A percentile compares a stretch with the other conserved stretches of the same genome.
Conservation (phyloP, 2,113 vertebrate genomes). For the Nerophis lumbriciformis region DNA sequence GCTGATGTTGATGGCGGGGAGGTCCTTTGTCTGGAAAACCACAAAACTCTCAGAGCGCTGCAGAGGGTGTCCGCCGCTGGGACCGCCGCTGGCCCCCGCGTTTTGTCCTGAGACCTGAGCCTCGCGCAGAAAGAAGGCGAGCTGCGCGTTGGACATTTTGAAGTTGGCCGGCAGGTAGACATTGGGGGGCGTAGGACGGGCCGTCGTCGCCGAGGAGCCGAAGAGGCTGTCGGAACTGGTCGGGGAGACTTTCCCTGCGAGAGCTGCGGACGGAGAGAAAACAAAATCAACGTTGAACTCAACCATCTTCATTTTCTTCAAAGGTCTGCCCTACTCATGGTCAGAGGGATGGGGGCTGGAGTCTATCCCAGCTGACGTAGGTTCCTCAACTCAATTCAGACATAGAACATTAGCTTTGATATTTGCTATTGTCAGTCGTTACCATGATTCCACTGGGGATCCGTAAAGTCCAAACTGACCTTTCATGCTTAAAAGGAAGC, state of each 20-base stretch:
- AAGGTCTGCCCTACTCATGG: too few species aligned
- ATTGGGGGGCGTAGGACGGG: constrained; percentile 56
- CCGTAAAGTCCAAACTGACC: too few species aligned
- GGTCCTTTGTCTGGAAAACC: constrained; percentile 95
- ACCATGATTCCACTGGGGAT: too few species aligned
- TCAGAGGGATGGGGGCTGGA: too few species aligned
- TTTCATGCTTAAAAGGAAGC: too few species aligned
- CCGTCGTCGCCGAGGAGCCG: constrained; percentile 56
- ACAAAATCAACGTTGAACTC: neutral
- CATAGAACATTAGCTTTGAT: too few species aligned
- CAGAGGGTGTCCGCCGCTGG: constrained; percentile 69
- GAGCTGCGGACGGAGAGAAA: constrained; percentile 60
- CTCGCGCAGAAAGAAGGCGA: constrained; percentile 93
- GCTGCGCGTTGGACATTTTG: constrained; percentile 88
- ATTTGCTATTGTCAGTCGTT: too few species aligned
- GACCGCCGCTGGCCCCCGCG: constrained; percentile 26
- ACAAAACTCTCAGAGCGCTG: constrained; percentile 92
- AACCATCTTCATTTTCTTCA: neutral
- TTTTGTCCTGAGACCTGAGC: constrained; percentile 59
- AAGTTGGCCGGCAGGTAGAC: constrained; percentile 86
- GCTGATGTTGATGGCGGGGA: constrained; percentile 88
- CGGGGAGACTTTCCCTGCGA: constrained; percentile 74
- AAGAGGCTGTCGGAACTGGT: constrained; percentile 76
- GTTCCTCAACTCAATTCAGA: too few species aligned
- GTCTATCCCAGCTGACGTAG: too few species aligned